Evolutionary conservation across 2,797 vertebrate genomes (phyloP).

Genomic region (Lithobates sylvaticus): DNA sequence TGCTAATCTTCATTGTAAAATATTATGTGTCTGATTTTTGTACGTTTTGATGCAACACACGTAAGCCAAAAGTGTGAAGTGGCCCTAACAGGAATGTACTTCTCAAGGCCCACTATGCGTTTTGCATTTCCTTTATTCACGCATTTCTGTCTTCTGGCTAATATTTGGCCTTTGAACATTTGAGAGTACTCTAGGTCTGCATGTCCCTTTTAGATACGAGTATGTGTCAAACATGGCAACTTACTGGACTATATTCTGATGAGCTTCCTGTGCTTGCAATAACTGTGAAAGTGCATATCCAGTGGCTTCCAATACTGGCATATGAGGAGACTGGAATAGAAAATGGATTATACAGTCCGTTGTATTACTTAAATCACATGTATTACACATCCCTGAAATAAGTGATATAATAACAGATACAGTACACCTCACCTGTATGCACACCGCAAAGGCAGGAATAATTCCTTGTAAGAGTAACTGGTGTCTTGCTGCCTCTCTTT

Average conservation of each 20-base stretch:
- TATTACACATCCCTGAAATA: not conserved
- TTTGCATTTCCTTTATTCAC: no score
- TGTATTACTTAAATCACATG: not conserved
- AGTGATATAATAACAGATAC: not conserved
- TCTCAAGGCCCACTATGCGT: no score
- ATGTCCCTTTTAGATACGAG: no score
- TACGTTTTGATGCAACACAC: no score
- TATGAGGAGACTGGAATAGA: conserved; percentile 80
- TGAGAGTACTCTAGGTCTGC: no score
- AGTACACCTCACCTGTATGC: conserved; percentile 83
- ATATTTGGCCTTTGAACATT: no score
- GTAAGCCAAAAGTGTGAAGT: no score
- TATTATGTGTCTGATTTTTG: no score
- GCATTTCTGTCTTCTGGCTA: no score
- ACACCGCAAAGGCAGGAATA: conserved; percentile 83
- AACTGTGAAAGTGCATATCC: conserved; percentile 94
- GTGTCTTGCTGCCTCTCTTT: conserved; percentile 81
- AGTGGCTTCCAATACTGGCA: conserved; percentile 89
- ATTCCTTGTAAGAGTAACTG: conserved; percentile 92
- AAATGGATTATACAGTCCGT: not conserved
- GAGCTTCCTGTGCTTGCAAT: conserved; percentile 85
- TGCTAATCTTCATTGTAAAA: no score
- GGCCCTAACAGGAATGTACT: no score
- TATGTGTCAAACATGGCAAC: conserved; percentile 60
- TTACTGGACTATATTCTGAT: conserved; percentile 86